Evolutionary conservation across 1,140 invertebrate species (phyloP).

Genomic region (Trichoplusia ni): DNA sequence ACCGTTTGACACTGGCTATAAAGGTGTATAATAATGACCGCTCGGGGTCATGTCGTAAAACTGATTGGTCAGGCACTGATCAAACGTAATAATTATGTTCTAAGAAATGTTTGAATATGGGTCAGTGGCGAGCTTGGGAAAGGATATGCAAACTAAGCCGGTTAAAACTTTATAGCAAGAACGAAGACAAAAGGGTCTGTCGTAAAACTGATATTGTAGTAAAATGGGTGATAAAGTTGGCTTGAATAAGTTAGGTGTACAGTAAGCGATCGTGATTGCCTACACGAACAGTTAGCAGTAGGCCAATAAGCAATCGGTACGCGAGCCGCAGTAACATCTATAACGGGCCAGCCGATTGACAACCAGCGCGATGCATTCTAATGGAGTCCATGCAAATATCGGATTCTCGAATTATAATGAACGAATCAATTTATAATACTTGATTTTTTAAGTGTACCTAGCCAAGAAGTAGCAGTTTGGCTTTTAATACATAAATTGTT

Average conservation of each 20-base stretch:
- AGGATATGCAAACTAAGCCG: conserved; percentile 55
- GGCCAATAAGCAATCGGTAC: conserved; percentile 4
- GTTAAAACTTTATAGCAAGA: conserved; percentile 35
- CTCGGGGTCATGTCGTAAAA: conserved; percentile 63
- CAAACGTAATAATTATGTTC: conserved; percentile 59
- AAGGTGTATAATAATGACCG: conserved; percentile 56
- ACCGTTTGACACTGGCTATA: conserved; percentile 56
- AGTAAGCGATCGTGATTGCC: neutral
- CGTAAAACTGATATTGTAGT: neutral
- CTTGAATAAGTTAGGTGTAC: neutral
- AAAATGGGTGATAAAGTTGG: neutral
- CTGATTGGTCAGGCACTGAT: conserved; percentile 75
- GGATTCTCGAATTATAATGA: neutral
- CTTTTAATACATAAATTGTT: too few relatives aligned
- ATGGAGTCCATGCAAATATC: neutral
- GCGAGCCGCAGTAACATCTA: conserved; percentile 4
- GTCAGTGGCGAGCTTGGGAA: conserved; percentile 74
- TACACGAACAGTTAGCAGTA: conserved; percentile 21
- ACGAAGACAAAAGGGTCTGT: neutral
- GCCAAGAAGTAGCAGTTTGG: too few relatives aligned
- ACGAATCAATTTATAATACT: neutral
- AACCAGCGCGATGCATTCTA: neutral
- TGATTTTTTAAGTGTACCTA: too few relatives aligned
- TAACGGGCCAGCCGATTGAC: conserved; percentile 7
- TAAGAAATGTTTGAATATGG: conserved; percentile 68